These are phyloP conservation scores for human (Homo sapiens) DNA, from an alignment of 2,113 vertebrate genomes.

Conservation along the genomic window GRCh38 chr5:9682501-9683000, in stretches of 20 bases:
- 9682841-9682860: background rate
- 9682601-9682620: background rate
- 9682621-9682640: background rate
- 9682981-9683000: background rate
- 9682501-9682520: background rate
- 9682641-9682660: accelerated
- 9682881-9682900: background rate
- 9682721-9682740: accelerated
- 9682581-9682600: background rate
- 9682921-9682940: background rate
- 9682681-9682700: background rate
- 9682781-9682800: background rate
- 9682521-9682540: background rate
- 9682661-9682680: accelerated
- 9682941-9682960: background rate
- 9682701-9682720: background rate
- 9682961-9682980: background rate
- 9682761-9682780: background rate
- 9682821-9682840: too few species aligned
- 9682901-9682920: background rate
- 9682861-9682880: background rate
- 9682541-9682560: background rate
- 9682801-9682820: accelerated
- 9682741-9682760: background rate
- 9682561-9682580: background rate